phyloP scores from a whole-genome alignment of 2,888 invertebrate species.

The Escarpia spicata region DNA sequence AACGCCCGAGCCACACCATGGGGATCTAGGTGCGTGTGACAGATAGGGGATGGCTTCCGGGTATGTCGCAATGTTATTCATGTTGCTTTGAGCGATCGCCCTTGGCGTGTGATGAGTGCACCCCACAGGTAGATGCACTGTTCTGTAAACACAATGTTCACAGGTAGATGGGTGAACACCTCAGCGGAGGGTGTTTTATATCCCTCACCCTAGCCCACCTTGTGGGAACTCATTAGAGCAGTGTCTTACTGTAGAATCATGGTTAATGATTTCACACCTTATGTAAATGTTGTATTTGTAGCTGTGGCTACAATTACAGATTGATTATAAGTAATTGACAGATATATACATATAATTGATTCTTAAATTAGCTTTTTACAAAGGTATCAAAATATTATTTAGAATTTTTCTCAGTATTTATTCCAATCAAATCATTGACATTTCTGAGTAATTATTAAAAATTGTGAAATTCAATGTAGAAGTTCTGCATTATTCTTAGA shows the following conservation, averaged over 20 bases:
- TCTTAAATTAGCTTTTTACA: not conserved
- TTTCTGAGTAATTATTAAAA: not conserved
- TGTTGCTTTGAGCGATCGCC: not conserved
- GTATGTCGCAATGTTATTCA: not conserved
- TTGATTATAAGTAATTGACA: not conserved
- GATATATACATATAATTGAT: not conserved
- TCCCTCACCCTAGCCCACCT: not conserved
- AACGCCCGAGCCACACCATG: slow-evolving; percentile 56
- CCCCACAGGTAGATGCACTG: not conserved
- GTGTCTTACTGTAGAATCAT: not conserved
- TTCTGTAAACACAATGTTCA: not conserved
- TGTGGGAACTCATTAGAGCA: not conserved
- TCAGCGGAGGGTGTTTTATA: not conserved
- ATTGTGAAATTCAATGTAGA: not conserved
- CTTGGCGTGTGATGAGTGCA: not conserved
- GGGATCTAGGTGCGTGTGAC: slow-evolving; percentile 57
- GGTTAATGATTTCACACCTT: not conserved
- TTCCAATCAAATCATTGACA: not conserved
- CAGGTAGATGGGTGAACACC: not conserved
- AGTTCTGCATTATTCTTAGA: not conserved
- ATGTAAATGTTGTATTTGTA: too few species aligned
- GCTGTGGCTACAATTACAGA: not conserved
- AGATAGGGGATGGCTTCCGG: not conserved
- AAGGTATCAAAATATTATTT: not conserved
- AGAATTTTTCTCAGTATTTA: not conserved